Evolutionary conservation across 2,888 invertebrate species (phyloP).

Genomic region (Molanna angustata): DNA sequence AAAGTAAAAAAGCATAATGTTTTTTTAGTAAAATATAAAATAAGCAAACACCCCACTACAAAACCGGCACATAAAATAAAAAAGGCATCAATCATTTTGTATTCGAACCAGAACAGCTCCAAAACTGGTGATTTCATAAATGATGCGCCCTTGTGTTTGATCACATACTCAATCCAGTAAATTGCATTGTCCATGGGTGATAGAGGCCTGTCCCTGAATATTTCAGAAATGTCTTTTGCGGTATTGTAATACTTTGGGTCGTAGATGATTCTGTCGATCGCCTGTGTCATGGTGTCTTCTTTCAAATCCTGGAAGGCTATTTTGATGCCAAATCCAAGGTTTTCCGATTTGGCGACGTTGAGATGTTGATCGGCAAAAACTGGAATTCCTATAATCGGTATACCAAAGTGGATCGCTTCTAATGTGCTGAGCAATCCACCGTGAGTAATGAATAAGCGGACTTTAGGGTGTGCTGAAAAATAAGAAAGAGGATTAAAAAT

Average conservation of each 20-base stretch:
- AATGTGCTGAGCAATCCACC: constrained; percentile 57
- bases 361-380: constrained; percentile 51
- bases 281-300: constrained; percentile 41
- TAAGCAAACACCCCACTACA: too few species aligned
- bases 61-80: constrained; percentile 21
- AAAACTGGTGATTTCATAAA: constrained; percentile 29
- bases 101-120: constrained; percentile 29
- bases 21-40: too few species aligned
- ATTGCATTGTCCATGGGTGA: constrained; percentile 29
- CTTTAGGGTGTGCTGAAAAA: constrained; percentile 51
- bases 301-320: constrained; percentile 42
- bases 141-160: constrained; percentile 30
- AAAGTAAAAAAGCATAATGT: too few species aligned
- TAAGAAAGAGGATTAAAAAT: too few species aligned
- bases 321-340: constrained; percentile 43
- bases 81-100: constrained; percentile 27
- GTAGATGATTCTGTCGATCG: constrained; percentile 41
- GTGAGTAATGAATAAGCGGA: constrained; percentile 57
- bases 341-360: constrained; percentile 46
- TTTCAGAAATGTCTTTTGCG: constrained; percentile 22
- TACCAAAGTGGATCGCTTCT: constrained; percentile 51
- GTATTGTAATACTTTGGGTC: constrained; percentile 38
- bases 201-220: constrained; percentile 30
- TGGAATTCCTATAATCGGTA: constrained; percentile 53
- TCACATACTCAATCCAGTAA: constrained; percentile 33